Percentiles rank a stretch among this genome's conserved stretches.
Evolutionary conservation across 53 echinoderm and acorn worm genomes (phyloP).

Genomic region (Zoroaster sp.): DNA sequence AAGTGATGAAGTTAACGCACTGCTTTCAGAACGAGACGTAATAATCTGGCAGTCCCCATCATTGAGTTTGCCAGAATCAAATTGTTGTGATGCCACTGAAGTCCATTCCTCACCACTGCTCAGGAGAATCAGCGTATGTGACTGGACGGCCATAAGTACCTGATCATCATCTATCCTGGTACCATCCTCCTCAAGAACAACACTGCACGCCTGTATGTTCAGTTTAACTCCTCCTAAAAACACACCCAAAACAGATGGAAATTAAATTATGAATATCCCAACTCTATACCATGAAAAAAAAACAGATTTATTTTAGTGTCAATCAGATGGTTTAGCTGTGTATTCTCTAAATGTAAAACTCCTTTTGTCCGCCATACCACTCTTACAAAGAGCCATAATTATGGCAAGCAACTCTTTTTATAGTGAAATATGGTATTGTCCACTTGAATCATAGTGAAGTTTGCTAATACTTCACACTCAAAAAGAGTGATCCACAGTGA

Average conservation of each 20-base stretch:
- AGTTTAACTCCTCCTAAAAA: constrained; percentile 3
- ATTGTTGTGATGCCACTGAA: neutral
- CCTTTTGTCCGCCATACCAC: neutral
- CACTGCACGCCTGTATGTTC: neutral
- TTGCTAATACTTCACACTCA: neutral
- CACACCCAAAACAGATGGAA: neutral
- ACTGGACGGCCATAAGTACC: neutral
- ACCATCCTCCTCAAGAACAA: constrained; percentile 4
- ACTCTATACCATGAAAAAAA: neutral
- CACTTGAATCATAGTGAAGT: neutral
- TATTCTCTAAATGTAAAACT: neutral
- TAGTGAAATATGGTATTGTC: neutral
- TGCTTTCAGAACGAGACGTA: neutral
- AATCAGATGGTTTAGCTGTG: neutral
- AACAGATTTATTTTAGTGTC: neutral
- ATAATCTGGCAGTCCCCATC: neutral
- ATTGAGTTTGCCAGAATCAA: neutral
- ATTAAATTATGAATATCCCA: neutral
- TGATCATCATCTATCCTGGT: neutral
- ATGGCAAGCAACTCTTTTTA: neutral
- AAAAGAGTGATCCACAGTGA: neutral
- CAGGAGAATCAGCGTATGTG: constrained; percentile 1
- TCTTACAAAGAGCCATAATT: neutral
- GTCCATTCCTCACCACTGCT: neutral
- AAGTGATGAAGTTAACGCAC: neutral